Percentiles rank a stretch among this genome's conserved stretches.
Evolutionary conservation across 2,797 vertebrate genomes (phyloP).

Genomic region (Apogon hyalosoma): DNA sequence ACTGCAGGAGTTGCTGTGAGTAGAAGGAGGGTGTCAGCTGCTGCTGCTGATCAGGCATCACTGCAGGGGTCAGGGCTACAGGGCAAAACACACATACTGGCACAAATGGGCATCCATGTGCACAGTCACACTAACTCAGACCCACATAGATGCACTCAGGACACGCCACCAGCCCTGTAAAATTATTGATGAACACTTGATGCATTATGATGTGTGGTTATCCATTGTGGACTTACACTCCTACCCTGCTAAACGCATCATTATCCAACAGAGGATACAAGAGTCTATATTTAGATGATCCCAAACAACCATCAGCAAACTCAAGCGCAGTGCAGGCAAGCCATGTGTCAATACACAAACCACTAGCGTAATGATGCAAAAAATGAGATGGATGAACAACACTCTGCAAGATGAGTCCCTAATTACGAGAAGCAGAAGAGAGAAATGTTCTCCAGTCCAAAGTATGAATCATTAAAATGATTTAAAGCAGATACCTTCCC

Average conservation of each 20-base stretch:
- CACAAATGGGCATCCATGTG: slow-evolving; percentile 31
- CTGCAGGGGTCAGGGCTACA: slow-evolving; percentile 46
- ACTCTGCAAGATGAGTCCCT: slow-evolving; percentile 22
- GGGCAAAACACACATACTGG: slow-evolving; percentile 42
- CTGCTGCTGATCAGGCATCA: slow-evolving; percentile 59
- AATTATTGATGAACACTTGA: slow-evolving; percentile 28
- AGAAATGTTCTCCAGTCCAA: neutral
- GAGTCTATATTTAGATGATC: slow-evolving; percentile 48
- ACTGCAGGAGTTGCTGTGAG: slow-evolving; percentile 65
- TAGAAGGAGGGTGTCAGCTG: slow-evolving; percentile 52
- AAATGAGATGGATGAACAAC: slow-evolving; percentile 35
- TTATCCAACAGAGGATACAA: slow-evolving; percentile 35
- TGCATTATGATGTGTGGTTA: slow-evolving; percentile 3
- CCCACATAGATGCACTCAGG: slow-evolving; percentile 10
- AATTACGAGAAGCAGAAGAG: slow-evolving; percentile 20
- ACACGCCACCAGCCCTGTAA: slow-evolving; percentile 20
- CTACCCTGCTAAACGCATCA: slow-evolving; percentile 27
- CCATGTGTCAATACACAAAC: slow-evolving; percentile 38
- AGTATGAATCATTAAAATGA: slow-evolving; percentile 8
- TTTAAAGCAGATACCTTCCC: neutral
- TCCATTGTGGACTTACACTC: slow-evolving; percentile 3
- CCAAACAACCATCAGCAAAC: slow-evolving; percentile 19
- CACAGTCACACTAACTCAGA: slow-evolving; percentile 4
- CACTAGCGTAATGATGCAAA: slow-evolving; percentile 35
- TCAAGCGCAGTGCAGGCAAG: slow-evolving; percentile 33